Base-by-base conservation (phyloP, 2,113 vertebrate genomes). In the Maylandia zebra region DNA sequence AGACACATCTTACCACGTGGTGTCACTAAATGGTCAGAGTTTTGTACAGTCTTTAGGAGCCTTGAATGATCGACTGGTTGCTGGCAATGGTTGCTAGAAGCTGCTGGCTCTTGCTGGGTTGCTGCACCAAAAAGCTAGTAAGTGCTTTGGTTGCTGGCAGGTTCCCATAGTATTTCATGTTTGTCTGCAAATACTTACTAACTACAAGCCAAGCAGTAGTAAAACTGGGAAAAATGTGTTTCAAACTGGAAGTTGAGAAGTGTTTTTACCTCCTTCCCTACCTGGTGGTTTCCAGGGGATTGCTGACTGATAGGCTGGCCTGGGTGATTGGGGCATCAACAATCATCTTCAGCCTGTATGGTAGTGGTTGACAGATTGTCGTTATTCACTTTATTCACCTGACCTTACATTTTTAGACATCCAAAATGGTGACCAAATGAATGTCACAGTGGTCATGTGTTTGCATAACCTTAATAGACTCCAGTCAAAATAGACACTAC, bases 21-120 rank as follows among this genome's bases (percentile, higher is more conserved):
- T 16, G n/a, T 13, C 0, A 27, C 5, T 71, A 71, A 24, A 24
- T 24, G 12, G 12, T 43, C 0, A 16, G n/a, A 27, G 38, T 16
- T 2, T 16, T 71, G 8, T 4, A 7, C 38, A 71, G 43, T 78
- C 16, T 76, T n/a, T 30, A 12, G 19, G 19, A 22, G 34, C 34
- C 61, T 66, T 13, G 61, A 66, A 66, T 38, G 61, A 66, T 66
- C 11, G 22, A 74, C 22, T 1, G 22, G 69, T 74, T 74, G 13
- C 38, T 27, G 22, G 41, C 41, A 74, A 27, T 45, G 4, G 38
- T 27, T 16, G 8, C 38, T 43, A 43, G 22, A 45, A 24, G n/a
- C 66, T 74, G 1, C 12, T 69, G 64, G 36, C 36, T 43, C 64
- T 71, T 41, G 0, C 36, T 45, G 38, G 3, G 38, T 45, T 74